Evolutionary conservation across 2,113 vertebrate genomes (phyloP).

Genomic region (Mystacornis crossleyi): DNA sequence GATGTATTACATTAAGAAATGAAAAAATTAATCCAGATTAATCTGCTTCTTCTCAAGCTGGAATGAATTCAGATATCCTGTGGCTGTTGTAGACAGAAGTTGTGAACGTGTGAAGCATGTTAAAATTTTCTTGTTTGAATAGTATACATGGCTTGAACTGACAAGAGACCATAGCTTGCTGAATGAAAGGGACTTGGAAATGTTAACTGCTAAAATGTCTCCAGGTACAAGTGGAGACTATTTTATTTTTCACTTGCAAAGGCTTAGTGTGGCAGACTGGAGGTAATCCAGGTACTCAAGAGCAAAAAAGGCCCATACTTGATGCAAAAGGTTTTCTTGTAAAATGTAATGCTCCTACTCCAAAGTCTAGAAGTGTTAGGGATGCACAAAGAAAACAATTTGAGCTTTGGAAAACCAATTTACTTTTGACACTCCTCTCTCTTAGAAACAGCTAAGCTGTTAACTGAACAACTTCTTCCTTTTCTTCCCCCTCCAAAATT

Average conservation of each 20-base stretch:
- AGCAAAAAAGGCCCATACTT: background rate
- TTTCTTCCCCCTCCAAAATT: background rate
- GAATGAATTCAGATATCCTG: background rate
- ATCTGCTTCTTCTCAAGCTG: background rate
- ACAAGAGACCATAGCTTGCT: background rate
- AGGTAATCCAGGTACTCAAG: background rate
- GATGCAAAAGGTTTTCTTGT: background rate
- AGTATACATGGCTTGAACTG: background rate
- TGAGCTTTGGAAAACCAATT: background rate
- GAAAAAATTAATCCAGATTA: background rate
- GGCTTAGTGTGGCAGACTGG: background rate
- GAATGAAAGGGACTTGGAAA: background rate
- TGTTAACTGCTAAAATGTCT: background rate
- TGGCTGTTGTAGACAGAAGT: background rate
- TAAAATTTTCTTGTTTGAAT: background rate
- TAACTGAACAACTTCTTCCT: background rate
- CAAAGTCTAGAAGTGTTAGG: background rate
- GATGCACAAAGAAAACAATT: background rate
- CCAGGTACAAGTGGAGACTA: background rate
- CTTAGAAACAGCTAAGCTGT: background rate
- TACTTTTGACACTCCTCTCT: background rate
- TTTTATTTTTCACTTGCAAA: background rate
- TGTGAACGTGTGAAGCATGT: background rate
- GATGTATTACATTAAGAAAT: background rate
- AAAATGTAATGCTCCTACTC: background rate